Evolutionary conservation across 2,113 vertebrate species (phyloP), one percentile per base, ranked within the genome.

Genomic region (Triplophysa tibetana): DNA sequence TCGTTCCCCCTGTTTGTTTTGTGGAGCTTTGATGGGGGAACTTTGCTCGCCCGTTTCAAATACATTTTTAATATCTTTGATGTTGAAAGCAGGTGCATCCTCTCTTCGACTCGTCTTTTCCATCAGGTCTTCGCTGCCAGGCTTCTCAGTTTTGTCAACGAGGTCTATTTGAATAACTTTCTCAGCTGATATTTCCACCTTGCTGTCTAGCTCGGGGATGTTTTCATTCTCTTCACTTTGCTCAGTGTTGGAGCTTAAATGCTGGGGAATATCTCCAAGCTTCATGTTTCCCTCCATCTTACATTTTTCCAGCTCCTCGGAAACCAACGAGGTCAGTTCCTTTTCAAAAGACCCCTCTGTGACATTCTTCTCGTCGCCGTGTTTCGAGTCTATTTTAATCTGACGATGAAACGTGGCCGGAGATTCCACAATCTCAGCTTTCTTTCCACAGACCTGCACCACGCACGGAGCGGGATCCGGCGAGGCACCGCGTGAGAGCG

Each of bases 391-490:
- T 0, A 91, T 92, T 88, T 93, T 95, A 75, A 96, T 94, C 89
- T 96, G 94, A 26, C 92, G 92, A 61, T 93, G 92, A 66, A 95
- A 94, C 8, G 92, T 92, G 23, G 93, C 85, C 21, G 96, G 95
- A 43, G 93, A 93, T 52, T 93, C 90, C 73, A 96, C 86, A 48
- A 95, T 93, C 88, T 95, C 95, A 0, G 94, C 93, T 82, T 90
- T 94, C 85, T 91, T 95, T 65, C 94, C 93, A 10, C 84, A 82
- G 8, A 93, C 82, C 3, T 90, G 89, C 24, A 89, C 84, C 1
- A 90, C 86, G 5, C 86, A 85, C 1, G 85, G 69, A 0, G 88
- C 48, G 0, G 89, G 85, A 11, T 91, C 85, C 0, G 92, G 91
- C 16, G 91, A 85, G 23, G 91, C 65, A 7, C 92, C 93, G 19